phyloP scores from a whole-genome alignment of 1,140 invertebrate species.

The Sinella curviseta region DNA sequence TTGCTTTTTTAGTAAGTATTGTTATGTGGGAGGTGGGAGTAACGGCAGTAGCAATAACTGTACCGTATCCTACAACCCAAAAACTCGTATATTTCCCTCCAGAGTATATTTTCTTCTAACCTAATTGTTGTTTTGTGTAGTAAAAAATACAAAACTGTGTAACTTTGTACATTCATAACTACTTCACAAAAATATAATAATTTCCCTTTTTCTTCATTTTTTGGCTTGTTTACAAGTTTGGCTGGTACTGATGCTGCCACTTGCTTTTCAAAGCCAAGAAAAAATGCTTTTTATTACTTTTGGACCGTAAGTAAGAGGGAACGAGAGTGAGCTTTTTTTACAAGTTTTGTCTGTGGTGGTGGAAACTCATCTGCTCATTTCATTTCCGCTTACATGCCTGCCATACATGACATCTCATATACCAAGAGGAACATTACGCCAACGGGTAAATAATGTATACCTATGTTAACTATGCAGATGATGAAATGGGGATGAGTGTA shows the following conservation, averaged over 20 bases:
- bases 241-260: too few relatives aligned
- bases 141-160: too few relatives aligned
- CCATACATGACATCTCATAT: neutral
- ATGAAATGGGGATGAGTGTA: too few relatives aligned
- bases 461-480: too few relatives aligned
- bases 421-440: too few relatives aligned
- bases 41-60: neutral
- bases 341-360: neutral
- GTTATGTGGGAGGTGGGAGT: neutral
- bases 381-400: neutral
- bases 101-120: slow-evolving; percentile 1
- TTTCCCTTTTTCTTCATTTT: neutral
- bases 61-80: neutral
- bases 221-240: slow-evolving; percentile 17
- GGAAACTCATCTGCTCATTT: neutral
- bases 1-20: neutral
- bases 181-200: too few relatives aligned
- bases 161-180: too few relatives aligned
- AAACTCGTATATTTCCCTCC: slow-evolving; percentile 8
- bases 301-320: neutral
- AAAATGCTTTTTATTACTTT: neutral
- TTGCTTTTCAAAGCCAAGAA: too few relatives aligned
- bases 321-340: neutral
- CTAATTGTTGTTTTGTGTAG: neutral
- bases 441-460: too few relatives aligned